Evolutionary conservation across 2,888 invertebrate genomes (phyloP).

Genomic region (Plebejus melissa): DNA sequence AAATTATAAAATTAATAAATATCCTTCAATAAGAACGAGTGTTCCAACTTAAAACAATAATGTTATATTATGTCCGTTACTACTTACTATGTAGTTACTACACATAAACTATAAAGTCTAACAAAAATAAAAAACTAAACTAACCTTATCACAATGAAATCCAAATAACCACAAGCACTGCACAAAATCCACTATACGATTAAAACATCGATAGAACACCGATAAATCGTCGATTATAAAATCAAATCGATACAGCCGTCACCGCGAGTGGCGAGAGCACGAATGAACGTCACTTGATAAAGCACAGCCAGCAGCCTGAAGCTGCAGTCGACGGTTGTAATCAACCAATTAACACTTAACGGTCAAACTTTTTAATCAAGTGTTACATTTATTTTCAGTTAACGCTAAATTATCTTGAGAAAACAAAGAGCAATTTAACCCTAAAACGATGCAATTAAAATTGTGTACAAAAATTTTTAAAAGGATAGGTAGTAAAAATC

Average conservation of each 20-base stretch:
- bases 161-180: slow-evolving; percentile 28
- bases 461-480: neutral
- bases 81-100: neutral
- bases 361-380: slow-evolving; percentile 30
- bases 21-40: neutral
- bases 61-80: neutral
- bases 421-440: neutral
- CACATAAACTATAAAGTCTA: neutral
- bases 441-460: neutral
- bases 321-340: slow-evolving; percentile 34
- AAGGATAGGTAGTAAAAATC: too few species aligned
- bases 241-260: slow-evolving; percentile 48
- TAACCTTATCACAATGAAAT: slow-evolving; percentile 18
- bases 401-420: neutral
- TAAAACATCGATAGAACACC: slow-evolving; percentile 42
- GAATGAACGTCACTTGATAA: slow-evolving; percentile 56
- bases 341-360: slow-evolving; percentile 38
- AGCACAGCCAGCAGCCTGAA: slow-evolving; percentile 32
- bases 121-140: neutral
- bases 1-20: neutral
- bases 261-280: slow-evolving; percentile 58
- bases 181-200: slow-evolving; percentile 37
- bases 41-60: neutral
- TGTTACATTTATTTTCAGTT: slow-evolving; percentile 17
- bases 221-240: slow-evolving; percentile 41